Base-by-base conservation (phyloP, 1,140 invertebrate genomes). In the Drosophila carrolli region DNA sequence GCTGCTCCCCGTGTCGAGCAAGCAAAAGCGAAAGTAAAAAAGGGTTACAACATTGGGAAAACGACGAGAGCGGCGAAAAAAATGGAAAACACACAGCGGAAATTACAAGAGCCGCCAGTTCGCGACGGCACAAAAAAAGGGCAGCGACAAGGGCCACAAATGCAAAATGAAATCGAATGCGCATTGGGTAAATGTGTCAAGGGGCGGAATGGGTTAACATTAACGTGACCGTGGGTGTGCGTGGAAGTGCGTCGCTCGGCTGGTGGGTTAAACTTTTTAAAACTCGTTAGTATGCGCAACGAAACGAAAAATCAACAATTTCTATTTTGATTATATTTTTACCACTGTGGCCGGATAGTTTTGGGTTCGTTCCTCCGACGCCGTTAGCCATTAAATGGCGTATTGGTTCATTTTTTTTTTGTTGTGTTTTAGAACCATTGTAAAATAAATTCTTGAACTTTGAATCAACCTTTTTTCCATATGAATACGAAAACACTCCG, bases 281-380 rank as follows among this genome's bases (percentile, higher is more conserved):
- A 88, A 74, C 76, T 88, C 84, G 84, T 88, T 88, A 84, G 84
- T 88, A 88, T 88, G 84, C 84, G 77, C 80, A 89, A 65, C 84
- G 84, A 89, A 60, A 89, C 84, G 84, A 84, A 89, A 89, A 89
- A 88, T 89, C 84, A 89, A 88, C 84, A 89, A 89, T 88, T 84
- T 89, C 85, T 89, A 83, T 83, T 88, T 89, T 77, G 76, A 77
- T 88, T 78, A 89, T 89, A 77, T 74, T 89, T 77, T 35, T 65
- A 73, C 66, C 83, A 82, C 78, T 75, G 72, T 68, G 74, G 29
- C 16, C 29, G 48, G 40, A 23, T 43, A 35, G 38, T 75, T 75
- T 75, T 14, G 23, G 29, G 53, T 32, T 66, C 38, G 43, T 56
- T 59, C 35, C 16, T 48, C 41, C 14, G 14, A 13, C 27, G 35